Base-by-base conservation (phyloP, 2,888 invertebrate genomes). In the Alloplasta piceator region DNA sequence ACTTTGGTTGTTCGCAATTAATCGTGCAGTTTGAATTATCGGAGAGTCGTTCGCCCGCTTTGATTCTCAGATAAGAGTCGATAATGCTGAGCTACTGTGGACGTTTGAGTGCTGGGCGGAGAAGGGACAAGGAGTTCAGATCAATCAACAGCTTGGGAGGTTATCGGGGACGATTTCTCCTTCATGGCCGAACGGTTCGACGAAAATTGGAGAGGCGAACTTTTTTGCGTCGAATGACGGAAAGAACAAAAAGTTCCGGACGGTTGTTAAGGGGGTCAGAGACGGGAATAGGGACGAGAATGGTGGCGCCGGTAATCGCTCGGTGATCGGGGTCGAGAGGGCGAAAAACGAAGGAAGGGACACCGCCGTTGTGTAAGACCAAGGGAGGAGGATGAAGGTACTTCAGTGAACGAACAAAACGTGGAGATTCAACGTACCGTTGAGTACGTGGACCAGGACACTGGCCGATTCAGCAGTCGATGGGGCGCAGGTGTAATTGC, bases 371-470 rank as follows among this genome's bases (percentile, higher is more conserved):
- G 48, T 74, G 50, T 73, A 77, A 64, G 80, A 70, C 14, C 16
- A 60, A 71, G 77, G 16, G 26, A 52, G 56, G 16, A 58, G 55
- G 68, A 56, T 38, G 64, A 74, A 81, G 55, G 68, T 52, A 64
- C 14, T 26, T 26, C 26, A 26, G 26, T 26, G 26, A 26, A 26
- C 10, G 10, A 6, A 70, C 43, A 39, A 39, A 56, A n/a, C 14
- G 52, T 61, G 61, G 70, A 56, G 71, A 82, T 78, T 86, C 83
- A 43, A 89, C 92, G 94, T 95, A 90, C 96, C 96, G 91, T 96
- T 97, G 88, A 97, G 94, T 88, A 97, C 96, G 93, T 97, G 96
- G 83, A 97, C 96, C 89, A 96, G 95, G 88, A 97, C 96, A 87
- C 96, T 96, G 85, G 96, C 96, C 82, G 96, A 95, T 92, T 96